Conservation (phyloP, 2,797 vertebrate species). For the Melanotaenia nigrans region DNA sequence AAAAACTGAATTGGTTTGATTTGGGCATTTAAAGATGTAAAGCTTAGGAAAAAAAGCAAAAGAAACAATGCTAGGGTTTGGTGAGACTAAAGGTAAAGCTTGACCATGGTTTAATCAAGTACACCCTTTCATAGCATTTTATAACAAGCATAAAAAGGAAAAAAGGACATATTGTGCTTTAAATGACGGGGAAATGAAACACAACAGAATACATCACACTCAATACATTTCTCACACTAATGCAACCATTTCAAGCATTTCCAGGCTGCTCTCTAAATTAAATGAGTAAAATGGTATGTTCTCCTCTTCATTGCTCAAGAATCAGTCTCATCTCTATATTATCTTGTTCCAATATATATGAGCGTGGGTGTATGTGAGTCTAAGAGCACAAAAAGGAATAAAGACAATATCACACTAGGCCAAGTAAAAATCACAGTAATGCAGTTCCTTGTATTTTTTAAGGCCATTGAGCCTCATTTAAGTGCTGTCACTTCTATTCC, state of each 20-base stretch:
- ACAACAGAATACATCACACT: not conserved
- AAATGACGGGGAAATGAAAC: not conserved
- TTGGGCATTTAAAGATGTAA: not conserved
- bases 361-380: not conserved
- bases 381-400: not conserved
- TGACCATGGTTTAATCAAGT: too few relatives aligned
- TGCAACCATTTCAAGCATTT: not conserved
- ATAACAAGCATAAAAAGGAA: not conserved
- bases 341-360: not conserved
- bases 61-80: not conserved
- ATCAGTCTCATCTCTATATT: not conserved
- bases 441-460: slow-evolving; percentile 34
- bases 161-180: not conserved
- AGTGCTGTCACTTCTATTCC: slow-evolving; percentile 41
- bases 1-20: not conserved
- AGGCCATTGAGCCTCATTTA: slow-evolving; percentile 40
- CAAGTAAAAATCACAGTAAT: slow-evolving; percentile 25
- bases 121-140: too few relatives aligned
- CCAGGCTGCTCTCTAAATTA: not conserved
- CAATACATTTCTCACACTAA: not conserved
- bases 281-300: not conserved
- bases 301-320: not conserved
- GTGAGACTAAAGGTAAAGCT: too few relatives aligned
- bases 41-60: not conserved
- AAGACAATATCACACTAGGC: not conserved